These are phyloP conservation scores for Holotrichia oblita DNA, from an alignment of 1,140 invertebrate genomes.

Conservation along the genomic window DNA sequence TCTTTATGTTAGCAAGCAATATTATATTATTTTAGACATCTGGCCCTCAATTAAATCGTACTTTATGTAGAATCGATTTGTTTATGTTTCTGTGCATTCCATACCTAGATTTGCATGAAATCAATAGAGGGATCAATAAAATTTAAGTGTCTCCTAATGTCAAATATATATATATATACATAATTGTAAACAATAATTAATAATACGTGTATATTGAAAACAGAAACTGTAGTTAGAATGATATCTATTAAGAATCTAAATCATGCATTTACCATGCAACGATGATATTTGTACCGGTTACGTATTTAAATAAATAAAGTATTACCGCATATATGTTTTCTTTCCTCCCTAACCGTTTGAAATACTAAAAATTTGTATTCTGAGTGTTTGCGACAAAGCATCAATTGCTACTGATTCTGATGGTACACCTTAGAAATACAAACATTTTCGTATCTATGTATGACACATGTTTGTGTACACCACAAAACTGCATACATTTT, in stretches of 20 bases:
- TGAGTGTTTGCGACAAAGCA: too few species aligned
- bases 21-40: constrained; percentile 26
- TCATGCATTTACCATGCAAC: constrained; percentile 38
- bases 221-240: not conserved
- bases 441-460: too few species aligned
- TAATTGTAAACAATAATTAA: constrained; percentile 8
- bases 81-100: not conserved
- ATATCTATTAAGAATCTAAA: constrained; percentile 13
- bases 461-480: too few species aligned
- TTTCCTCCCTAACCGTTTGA: not conserved
- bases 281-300: constrained; percentile 38
- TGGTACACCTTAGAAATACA: too few species aligned
- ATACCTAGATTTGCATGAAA: constrained; percentile 37
- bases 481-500: too few species aligned
- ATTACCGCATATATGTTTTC: not conserved
- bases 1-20: not conserved
- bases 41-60: not conserved
- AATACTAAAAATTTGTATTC: too few species aligned
- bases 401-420: too few species aligned
- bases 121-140: constrained; percentile 39
- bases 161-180: constrained; percentile 8
- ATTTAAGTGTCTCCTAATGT: constrained; percentile 35
- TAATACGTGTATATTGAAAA: constrained; percentile 34
- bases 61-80: not conserved
- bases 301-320: constrained; percentile 35